These are phyloP conservation scores for Mactromeris polynyma DNA, from an alignment of 2,888 invertebrate species.

Conservation along the genomic window DNA sequence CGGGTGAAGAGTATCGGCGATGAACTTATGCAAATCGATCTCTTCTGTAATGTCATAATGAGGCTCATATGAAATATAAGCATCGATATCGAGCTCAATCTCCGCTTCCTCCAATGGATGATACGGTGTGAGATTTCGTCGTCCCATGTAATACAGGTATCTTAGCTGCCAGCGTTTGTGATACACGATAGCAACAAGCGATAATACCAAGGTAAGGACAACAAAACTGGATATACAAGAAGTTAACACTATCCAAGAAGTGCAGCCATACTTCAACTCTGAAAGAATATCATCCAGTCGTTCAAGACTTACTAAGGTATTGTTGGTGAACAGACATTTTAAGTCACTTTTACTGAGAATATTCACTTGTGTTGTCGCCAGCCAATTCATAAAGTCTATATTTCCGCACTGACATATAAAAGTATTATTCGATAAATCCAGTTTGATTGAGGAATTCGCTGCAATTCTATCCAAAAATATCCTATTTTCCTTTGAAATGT, in stretches of 20 bases:
- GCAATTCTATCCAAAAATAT: conserved; percentile 34
- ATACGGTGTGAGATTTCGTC: conserved; percentile 42
- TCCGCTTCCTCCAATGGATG: conserved; percentile 12
- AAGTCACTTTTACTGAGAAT: background rate
- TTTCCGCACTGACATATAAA: conserved; percentile 37
- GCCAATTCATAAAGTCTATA: conserved; percentile 36
- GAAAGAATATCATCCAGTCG: background rate
- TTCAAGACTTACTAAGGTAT: conserved; percentile 3
- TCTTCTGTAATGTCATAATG: conserved; percentile 32
- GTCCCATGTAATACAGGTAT: conserved; percentile 50
- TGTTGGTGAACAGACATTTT: conserved; percentile 27
- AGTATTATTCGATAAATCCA: conserved; percentile 30
- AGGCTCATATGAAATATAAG: conserved; percentile 30
- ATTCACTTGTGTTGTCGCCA: conserved; percentile 29
- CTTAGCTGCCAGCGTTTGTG: conserved; percentile 52
- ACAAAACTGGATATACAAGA: conserved; percentile 32
- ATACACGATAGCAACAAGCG: conserved; percentile 33
- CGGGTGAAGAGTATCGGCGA: conserved; percentile 23
- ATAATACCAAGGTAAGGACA: conserved; percentile 21
- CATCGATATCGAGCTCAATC: conserved; percentile 9
- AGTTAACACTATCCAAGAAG: conserved; percentile 41
- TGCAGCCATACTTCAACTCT: conserved; percentile 35
- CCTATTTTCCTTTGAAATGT: conserved; percentile 21
- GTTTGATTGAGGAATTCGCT: background rate
- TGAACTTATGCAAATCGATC: background rate